Percentiles rank a stretch among this genome's conserved stretches.
phyloP scores from a whole-genome alignment of 2,113 vertebrate species.

The Myocastor coypus region DNA sequence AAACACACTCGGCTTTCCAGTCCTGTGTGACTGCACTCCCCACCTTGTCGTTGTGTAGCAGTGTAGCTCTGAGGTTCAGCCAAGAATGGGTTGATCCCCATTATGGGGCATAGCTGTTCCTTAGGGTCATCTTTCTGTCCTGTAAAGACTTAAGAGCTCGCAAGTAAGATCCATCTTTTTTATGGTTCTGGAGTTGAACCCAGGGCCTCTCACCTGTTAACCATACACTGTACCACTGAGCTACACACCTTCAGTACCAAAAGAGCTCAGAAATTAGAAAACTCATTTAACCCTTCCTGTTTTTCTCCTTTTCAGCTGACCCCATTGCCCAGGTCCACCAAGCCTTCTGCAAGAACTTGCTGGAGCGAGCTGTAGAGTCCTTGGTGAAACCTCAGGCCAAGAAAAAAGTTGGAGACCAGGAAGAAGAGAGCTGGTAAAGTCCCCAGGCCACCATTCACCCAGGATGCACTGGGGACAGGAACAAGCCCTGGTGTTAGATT shows the following conservation, averaged over 20 bases:
- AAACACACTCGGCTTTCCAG: neutral
- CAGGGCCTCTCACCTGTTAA: neutral
- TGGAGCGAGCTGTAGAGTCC: constrained; percentile 94
- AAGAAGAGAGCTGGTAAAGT: constrained; percentile 87
- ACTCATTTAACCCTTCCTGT: neutral
- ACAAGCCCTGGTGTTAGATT: neutral
- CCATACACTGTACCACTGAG: neutral
- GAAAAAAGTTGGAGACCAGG: constrained; percentile 82
- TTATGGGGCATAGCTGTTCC: neutral
- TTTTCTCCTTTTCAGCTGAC: constrained; percentile 88
- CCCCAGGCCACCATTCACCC: neutral
- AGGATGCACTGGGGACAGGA: neutral
- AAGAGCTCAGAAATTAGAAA: neutral
- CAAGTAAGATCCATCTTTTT: neutral
- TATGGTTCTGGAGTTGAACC: neutral
- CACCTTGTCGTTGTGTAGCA: accelerated
- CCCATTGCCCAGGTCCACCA: constrained; percentile 97
- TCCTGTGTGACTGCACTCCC: neutral
- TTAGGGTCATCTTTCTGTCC: neutral
- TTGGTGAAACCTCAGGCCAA: constrained; percentile 93
- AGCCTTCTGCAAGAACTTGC: constrained; percentile 96
- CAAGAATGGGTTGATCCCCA: neutral
- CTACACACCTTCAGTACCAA: too few relatives aligned
- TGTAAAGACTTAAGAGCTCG: neutral
- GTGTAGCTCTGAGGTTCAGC: neutral